Evolutionary conservation across 2,113 vertebrate species (phyloP).

Genomic region (Cavia aperea): DNA sequence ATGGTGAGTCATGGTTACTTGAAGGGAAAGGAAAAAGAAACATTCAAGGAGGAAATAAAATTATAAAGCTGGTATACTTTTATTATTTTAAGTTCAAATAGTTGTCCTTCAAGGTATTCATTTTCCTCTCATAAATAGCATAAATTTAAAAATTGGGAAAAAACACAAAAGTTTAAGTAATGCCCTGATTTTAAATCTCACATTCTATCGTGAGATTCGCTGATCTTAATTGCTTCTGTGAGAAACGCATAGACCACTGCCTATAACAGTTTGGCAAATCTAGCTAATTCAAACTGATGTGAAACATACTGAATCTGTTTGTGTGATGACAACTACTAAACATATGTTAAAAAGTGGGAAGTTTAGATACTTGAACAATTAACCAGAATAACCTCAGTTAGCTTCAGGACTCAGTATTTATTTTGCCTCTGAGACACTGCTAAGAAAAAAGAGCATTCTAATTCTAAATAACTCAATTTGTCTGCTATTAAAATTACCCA

Average conservation of each 20-base stretch:
- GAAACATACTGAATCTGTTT: background rate
- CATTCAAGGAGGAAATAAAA: background rate
- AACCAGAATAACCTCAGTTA: background rate
- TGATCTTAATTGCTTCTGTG: background rate
- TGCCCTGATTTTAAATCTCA: background rate
- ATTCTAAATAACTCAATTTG: slow-evolving; percentile 56
- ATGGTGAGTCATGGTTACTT: background rate
- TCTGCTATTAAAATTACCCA: slow-evolving; percentile 50
- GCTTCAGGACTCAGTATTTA: slow-evolving; percentile 16
- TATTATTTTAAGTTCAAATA: slow-evolving; percentile 21
- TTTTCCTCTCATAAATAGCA: background rate
- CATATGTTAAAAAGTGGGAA: background rate
- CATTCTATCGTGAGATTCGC: background rate
- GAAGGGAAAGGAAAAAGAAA: background rate
- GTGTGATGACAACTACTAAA: background rate
- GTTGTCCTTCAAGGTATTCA: background rate
- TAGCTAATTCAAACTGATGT: background rate
- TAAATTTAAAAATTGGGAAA: background rate
- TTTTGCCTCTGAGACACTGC: slow-evolving; percentile 18
- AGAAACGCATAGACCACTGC: background rate
- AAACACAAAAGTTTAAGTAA: background rate
- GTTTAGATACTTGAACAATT: slow-evolving; percentile 30
- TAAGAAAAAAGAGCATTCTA: slow-evolving; percentile 44
- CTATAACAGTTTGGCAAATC: background rate
- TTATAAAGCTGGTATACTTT: background rate